phyloP scores from a whole-genome alignment of 2,888 invertebrate genomes.

The Amblyjoppa proteus region DNA sequence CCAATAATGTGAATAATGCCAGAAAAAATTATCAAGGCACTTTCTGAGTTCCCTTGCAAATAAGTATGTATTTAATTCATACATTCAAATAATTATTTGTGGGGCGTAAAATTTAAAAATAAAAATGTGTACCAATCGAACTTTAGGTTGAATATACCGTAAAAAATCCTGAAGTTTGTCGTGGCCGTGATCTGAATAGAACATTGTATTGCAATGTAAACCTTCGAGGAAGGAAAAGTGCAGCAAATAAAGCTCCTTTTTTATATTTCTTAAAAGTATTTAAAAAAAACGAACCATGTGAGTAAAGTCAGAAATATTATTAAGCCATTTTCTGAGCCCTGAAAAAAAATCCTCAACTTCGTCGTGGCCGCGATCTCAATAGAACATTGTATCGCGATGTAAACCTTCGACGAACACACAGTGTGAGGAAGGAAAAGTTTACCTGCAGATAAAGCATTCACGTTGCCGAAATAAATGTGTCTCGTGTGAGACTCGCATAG shows the following conservation, averaged over 20 bases:
- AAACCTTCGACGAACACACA: conserved; percentile 45
- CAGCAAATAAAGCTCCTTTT: conserved; percentile 11
- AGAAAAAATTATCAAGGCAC: too few relatives aligned
- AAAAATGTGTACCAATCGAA: too few relatives aligned
- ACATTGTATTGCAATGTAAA: conserved; percentile 18
- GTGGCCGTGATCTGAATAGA: conserved; percentile 46
- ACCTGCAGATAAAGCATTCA: conserved; percentile 28
- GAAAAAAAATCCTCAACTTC: neutral
- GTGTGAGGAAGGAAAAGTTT: conserved; percentile 24
- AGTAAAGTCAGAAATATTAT: too few relatives aligned
- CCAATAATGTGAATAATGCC: neutral
- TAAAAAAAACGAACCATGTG: too few relatives aligned
- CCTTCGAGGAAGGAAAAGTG: conserved; percentile 33
- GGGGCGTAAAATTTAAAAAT: too few relatives aligned
- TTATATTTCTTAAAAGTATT: too few relatives aligned
- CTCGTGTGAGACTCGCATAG: neutral
- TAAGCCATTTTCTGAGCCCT: too few relatives aligned
- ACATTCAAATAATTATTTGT: too few relatives aligned
- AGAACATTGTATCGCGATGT: conserved; percentile 11
- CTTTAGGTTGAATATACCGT: too few relatives aligned
- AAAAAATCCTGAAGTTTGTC: neutral
- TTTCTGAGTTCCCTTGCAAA: too few relatives aligned
- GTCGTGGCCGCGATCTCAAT: conserved; percentile 46
- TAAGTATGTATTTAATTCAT: too few relatives aligned
- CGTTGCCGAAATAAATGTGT: conserved; percentile 15